phyloP scores from a whole-genome alignment of 2,797 vertebrate genomes.

The Nannoperca australis region DNA sequence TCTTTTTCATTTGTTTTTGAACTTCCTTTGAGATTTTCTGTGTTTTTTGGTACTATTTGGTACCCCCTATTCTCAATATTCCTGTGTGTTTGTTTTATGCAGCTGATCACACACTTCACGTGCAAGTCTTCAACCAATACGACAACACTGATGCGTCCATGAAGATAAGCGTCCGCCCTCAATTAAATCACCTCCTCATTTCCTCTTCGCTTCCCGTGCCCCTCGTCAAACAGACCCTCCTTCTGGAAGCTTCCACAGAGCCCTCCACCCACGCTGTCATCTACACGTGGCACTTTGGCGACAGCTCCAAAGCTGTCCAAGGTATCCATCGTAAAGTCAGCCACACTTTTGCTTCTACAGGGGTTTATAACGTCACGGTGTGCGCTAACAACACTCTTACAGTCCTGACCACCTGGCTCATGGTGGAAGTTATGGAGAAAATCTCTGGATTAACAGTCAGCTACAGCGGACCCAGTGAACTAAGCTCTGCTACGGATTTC shows the following conservation, averaged over 20 bases:
- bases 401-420: constrained; percentile 60
- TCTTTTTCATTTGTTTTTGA: background rate
- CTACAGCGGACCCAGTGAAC: constrained; percentile 73
- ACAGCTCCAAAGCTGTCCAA: constrained; percentile 63
- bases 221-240: constrained; percentile 64
- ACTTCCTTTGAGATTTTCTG: no score
- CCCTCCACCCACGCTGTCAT: constrained; percentile 65
- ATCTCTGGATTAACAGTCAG: constrained; percentile 78
- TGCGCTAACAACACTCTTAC: constrained; percentile 77
- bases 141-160: constrained; percentile 52
- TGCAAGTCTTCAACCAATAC: constrained; percentile 75
- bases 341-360: constrained; percentile 71
- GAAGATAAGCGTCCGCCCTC: constrained; percentile 66
- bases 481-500: constrained; percentile 69
- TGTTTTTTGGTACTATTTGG: background rate
- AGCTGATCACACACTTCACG: constrained; percentile 82
- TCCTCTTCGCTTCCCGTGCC: constrained; percentile 55
- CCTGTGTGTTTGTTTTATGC: constrained; percentile 29
- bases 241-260: constrained; percentile 71
- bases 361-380: constrained; percentile 82
- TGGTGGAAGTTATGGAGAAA: constrained; percentile 76
- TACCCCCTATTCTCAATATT: background rate
- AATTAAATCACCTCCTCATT: constrained; percentile 71
- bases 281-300: constrained; percentile 84
- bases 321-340: constrained; percentile 50